phyloP scores from a whole-genome alignment of 2,888 invertebrate species.

The Dicyrtomina minuta region DNA sequence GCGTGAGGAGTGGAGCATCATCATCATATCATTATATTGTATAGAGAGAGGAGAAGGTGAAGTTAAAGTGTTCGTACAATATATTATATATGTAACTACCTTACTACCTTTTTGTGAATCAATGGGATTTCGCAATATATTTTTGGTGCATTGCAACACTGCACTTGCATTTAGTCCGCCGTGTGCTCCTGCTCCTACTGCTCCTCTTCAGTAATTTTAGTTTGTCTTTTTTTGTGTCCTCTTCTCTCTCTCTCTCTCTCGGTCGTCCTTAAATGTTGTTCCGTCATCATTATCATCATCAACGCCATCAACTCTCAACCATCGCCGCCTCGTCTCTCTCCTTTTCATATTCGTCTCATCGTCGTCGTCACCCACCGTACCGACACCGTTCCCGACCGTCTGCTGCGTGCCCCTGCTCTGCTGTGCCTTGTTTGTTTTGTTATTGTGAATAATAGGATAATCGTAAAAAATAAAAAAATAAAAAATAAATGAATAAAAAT shows the following conservation, averaged over 20 bases:
- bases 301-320: no score
- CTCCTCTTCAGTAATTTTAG: neutral
- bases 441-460: no score
- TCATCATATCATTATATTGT: no score
- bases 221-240: neutral
- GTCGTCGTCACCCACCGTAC: neutral
- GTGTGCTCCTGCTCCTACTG: neutral
- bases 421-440: neutral
- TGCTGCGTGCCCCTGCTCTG: neutral
- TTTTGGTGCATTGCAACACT: constrained; percentile 29
- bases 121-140: constrained; percentile 28
- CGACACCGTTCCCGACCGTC: neutral
- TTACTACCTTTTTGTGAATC: constrained; percentile 22
- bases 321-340: constrained; percentile 15
- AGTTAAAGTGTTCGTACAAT: no score
- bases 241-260: neutral
- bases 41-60: no score
- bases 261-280: neutral
- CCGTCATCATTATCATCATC: neutral
- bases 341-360: neutral
- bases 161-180: constrained; percentile 22
- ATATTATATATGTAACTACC: no score
- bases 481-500: no score
- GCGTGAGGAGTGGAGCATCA: neutral
- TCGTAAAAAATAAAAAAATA: no score